Evolutionary conservation across 2,113 vertebrate genomes (phyloP).

Genomic region (Chionis minor): DNA sequence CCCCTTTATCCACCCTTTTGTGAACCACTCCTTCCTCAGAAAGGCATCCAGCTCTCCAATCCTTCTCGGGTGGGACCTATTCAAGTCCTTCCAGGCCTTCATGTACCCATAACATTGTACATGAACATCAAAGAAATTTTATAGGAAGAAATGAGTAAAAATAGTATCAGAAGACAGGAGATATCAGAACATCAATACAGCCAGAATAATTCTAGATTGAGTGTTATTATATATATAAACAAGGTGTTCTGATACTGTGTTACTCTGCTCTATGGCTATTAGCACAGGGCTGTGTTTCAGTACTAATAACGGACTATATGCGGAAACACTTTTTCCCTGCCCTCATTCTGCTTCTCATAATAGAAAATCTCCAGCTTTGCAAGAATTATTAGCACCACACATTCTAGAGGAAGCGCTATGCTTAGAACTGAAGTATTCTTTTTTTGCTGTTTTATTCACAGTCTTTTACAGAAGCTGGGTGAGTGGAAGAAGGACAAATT

Average conservation of each 20-base stretch:
- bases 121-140: not conserved
- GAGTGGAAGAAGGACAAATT: not conserved
- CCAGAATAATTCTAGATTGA: not conserved
- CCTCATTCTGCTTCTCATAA: not conserved
- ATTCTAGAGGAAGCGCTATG: not conserved
- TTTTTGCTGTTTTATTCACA: not conserved
- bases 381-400: not conserved
- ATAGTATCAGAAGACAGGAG: not conserved
- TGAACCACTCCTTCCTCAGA: not conserved
- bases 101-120: fast-evolving
- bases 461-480: not conserved
- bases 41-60: not conserved
- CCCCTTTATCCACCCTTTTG: not conserved
- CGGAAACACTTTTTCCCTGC: not conserved
- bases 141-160: not conserved
- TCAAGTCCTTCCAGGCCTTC: not conserved
- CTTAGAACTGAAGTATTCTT: not conserved
- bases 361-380: not conserved
- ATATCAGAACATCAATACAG: not conserved
- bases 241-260: not conserved
- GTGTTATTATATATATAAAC: not conserved
- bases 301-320: not conserved
- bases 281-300: not conserved
- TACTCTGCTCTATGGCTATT: not conserved
- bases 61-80: not conserved